These are phyloP conservation scores for Tragelaphus eurycerus DNA, from an alignment of 2,797 vertebrate species.

Conservation along the genomic window DNA sequence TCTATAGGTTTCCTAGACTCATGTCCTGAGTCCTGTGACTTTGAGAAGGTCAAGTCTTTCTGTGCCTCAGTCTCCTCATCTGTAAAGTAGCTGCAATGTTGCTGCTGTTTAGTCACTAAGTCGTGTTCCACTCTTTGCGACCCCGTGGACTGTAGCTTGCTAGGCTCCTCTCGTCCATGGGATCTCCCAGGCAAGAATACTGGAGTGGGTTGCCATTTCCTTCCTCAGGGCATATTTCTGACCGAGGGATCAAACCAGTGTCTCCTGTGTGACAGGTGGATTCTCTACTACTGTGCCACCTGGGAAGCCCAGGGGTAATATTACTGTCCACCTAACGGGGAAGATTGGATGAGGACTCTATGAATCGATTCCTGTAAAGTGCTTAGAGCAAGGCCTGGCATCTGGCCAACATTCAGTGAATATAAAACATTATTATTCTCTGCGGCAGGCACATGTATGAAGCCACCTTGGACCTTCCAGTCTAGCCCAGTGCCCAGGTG, in stretches of 20 bases:
- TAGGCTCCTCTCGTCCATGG: background rate
- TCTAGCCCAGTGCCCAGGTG: background rate
- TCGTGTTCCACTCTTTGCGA: background rate
- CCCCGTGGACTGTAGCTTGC: background rate
- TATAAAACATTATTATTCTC: fast-evolving
- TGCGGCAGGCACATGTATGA: fast-evolving
- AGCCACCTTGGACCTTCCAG: background rate
- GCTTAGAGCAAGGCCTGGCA: background rate
- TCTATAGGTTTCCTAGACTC: fast-evolving
- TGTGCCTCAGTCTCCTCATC: background rate
- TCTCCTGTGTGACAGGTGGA: background rate
- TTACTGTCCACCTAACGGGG: fast-evolving
- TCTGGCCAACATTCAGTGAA: background rate
- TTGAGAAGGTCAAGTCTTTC: too few relatives aligned
- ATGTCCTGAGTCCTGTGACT: background rate
- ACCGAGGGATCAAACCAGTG: background rate
- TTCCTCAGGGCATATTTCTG: background rate
- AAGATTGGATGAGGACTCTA: fast-evolving
- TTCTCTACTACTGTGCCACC: background rate
- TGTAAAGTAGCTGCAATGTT: background rate
- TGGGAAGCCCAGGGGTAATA: background rate
- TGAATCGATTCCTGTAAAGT: fast-evolving
- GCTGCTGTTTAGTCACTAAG: background rate
- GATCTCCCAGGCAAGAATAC: background rate
- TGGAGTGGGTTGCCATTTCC: background rate